These are phyloP conservation scores for Hecatera dysodea DNA, from an alignment of 2,888 invertebrate genomes.

Conservation along the genomic window DNA sequence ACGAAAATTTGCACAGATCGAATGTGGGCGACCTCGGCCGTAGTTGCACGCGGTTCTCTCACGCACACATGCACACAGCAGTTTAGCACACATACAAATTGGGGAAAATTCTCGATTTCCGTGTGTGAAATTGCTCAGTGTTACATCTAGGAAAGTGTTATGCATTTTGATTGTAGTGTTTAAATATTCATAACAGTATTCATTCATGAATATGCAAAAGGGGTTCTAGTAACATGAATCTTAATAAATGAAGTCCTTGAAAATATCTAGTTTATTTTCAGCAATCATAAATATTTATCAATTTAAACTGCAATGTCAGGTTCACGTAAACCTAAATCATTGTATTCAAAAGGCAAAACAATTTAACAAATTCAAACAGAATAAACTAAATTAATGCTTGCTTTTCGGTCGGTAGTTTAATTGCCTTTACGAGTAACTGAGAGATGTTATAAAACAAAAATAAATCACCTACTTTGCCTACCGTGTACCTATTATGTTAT, in stretches of 20 bases:
- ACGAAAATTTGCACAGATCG: slow-evolving; percentile 90
- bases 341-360: slow-evolving; percentile 32
- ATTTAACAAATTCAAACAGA: slow-evolving; percentile 14
- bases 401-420: slow-evolving; percentile 40
- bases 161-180: slow-evolving; percentile 33
- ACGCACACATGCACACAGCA: slow-evolving; percentile 70
- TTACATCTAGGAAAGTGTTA: slow-evolving; percentile 29
- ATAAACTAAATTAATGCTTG: slow-evolving; percentile 21
- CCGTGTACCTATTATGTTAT: slow-evolving; percentile 52
- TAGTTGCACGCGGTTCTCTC: slow-evolving; percentile 85
- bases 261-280: slow-evolving; percentile 11
- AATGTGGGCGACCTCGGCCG: slow-evolving; percentile 90
- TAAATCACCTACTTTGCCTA: slow-evolving; percentile 50
- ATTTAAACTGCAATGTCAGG: slow-evolving; percentile 13
- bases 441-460: slow-evolving; percentile 50
- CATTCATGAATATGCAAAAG: slow-evolving; percentile 23
- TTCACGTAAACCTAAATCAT: slow-evolving; percentile 10
- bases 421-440: slow-evolving; percentile 25
- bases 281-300: slow-evolving; percentile 10
- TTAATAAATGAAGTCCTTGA: slow-evolving; percentile 4
- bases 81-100: slow-evolving; percentile 60
- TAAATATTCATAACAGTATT: slow-evolving; percentile 24
- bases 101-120: slow-evolving; percentile 87
- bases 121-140: slow-evolving; percentile 67
- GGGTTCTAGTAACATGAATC: slow-evolving; percentile 1